These are phyloP conservation scores for Potamilus streckersoni DNA, from an alignment of 1,140 invertebrate genomes.

Conservation along the genomic window DNA sequence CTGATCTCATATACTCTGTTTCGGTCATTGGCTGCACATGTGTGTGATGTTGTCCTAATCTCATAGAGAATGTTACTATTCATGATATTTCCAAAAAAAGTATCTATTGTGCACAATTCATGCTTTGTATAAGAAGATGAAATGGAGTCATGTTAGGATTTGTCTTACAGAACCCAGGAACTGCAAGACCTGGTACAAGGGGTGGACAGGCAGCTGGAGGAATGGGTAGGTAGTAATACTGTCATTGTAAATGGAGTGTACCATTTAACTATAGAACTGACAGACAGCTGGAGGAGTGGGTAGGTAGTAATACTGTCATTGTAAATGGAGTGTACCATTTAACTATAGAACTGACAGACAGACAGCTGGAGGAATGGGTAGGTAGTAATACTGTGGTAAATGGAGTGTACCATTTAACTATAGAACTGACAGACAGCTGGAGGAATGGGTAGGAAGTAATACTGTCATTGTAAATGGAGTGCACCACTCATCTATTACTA, in stretches of 20 bases:
- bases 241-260: not conserved
- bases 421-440: slow-evolving; percentile 47
- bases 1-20: no score
- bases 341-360: no score
- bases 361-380: slow-evolving; percentile 55
- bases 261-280: no score
- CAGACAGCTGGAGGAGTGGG: slow-evolving; percentile 52
- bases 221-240: slow-evolving; percentile 42
- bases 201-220: slow-evolving; percentile 54
- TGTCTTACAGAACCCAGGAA: slow-evolving; percentile 55
- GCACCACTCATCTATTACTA: not conserved
- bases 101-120: no score
- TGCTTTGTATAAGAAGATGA: no score
- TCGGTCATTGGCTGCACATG: no score
- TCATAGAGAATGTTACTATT: no score
- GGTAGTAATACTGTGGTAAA: slow-evolving; percentile 10
- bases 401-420: not conserved
- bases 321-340: not conserved
- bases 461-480: not conserved
- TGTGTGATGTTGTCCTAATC: no score
- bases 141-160: not conserved
- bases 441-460: slow-evolving; percentile 49
- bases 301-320: slow-evolving; percentile 27
- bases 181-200: slow-evolving; percentile 58
- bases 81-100: no score